Percentiles rank a stretch among this genome's conserved stretches.
phyloP scores from a whole-genome alignment of 2,888 invertebrate genomes.

The Ophion slaviceki region DNA sequence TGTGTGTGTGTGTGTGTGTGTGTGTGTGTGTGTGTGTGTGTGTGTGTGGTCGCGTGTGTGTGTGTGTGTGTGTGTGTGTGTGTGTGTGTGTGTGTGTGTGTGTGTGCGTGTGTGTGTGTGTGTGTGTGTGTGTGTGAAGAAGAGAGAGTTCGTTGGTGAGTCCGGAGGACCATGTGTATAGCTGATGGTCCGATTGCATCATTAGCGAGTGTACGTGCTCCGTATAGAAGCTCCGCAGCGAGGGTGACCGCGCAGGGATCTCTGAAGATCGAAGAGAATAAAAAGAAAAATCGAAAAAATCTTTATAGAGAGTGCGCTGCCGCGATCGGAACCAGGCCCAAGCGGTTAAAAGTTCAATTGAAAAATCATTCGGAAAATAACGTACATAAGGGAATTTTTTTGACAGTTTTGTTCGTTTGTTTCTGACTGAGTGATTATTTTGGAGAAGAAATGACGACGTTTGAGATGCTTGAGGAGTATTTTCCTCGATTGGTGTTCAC shows the following conservation, averaged over 20 bases:
- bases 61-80: not conserved
- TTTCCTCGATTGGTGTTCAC: too few relatives aligned
- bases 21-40: too few relatives aligned
- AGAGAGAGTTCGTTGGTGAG: conserved; percentile 66
- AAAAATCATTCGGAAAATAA: not conserved
- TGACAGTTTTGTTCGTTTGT: not conserved
- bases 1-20: too few relatives aligned
- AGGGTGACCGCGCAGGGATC: conserved; percentile 26
- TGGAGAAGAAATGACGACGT: not conserved
- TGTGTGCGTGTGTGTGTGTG: conserved; percentile 36
- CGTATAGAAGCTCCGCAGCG: conserved; percentile 17
- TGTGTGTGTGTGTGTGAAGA: too few relatives aligned
- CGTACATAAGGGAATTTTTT: not conserved
- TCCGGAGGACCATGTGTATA: conserved; percentile 63
- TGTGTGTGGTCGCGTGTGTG: too few relatives aligned
- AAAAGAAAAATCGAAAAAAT: conserved; percentile 7
- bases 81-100: conserved; percentile 15
- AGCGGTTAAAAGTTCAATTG: not conserved
- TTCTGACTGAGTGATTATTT: not conserved
- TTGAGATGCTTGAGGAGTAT: not conserved
- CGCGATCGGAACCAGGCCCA: conserved; percentile 22
- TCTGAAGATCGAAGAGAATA: conserved; percentile 34
- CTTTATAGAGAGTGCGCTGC: conserved; percentile 37
- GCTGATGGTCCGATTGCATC: conserved; percentile 79
- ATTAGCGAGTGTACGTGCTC: conserved; percentile 76